Base-by-base conservation (phyloP, 2,888 invertebrate species). In the Ashinkailepas kermadecensis region DNA sequence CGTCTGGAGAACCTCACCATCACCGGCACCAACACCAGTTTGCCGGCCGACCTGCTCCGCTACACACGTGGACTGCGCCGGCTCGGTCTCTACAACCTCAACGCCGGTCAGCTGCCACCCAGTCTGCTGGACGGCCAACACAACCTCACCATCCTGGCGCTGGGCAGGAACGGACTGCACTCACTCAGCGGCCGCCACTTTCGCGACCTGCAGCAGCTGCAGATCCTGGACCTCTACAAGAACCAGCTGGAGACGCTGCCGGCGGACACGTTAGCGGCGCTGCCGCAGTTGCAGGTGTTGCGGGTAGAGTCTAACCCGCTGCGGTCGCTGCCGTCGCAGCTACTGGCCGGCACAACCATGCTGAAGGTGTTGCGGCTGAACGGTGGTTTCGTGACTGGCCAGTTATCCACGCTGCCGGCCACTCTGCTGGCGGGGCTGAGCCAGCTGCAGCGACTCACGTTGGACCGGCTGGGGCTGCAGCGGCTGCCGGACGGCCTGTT, bases 71-170 rank as follows among this genome's bases (percentile, higher is more conserved):
- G 39, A 8, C 58, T 79, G 78, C 57, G 25, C 11, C 13, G n/a
- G 13, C 78, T 79, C 18, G 57, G 8, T 18, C 15, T 79, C 21
- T 13, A 10, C n/a, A 23, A 58, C 58, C 15, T 57, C n/a, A 58
- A 79, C 57, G 58, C 25, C 58, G 78, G 91, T 87, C 89, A 93
- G 67, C 89, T 91, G 23, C 89, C 90, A 83, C 89, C 90, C 82
- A 89, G 91, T 83, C 92, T 94, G 85, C 89, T 90, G 59, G 91
- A 92, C 80, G 89, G 92, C 3, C 88, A 89, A 59, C 54, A 18
- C 9, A 90, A 91, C 0, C 88, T 95, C 9, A 88, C 90, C 85
- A 90, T 90, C 84, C 88, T 95, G 83, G 93, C 93, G 87, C 87
- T 95, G 81, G 84, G 85, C 13, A 83, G 84, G 78, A 86, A 86